Conservation (phyloP, 2,888 invertebrate species). For the Drosophila acutilabella region DNA sequence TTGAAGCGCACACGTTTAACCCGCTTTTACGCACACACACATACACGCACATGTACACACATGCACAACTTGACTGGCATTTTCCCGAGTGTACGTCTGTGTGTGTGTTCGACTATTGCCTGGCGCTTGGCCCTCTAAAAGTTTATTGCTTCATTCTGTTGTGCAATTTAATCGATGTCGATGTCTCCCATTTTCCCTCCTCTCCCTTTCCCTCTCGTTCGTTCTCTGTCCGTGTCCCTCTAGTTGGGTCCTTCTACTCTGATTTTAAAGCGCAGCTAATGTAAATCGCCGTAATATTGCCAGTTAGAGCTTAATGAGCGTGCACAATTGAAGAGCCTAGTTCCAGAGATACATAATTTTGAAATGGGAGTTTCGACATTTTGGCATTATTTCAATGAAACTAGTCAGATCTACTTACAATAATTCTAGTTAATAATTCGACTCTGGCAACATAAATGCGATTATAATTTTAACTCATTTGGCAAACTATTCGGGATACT, state of each 20-base stretch:
- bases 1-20: constrained; percentile 79
- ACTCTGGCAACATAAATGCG: constrained; percentile 10
- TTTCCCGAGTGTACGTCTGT: constrained; percentile 38
- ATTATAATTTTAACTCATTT: not conserved
- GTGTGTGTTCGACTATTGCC: constrained; percentile 39
- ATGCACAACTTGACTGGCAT: constrained; percentile 52
- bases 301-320: constrained; percentile 71
- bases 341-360: not conserved
- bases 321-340: constrained; percentile 54
- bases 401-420: constrained; percentile 7
- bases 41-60: constrained; percentile 23
- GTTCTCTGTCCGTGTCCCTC: not conserved
- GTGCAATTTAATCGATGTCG: constrained; percentile 77
- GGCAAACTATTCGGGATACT: not conserved
- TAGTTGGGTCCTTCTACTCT: constrained; percentile 23
- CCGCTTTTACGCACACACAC: constrained; percentile 71
- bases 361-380: constrained; percentile 6
- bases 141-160: constrained; percentile 79
- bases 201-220: not conserved
- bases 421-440: not conserved
- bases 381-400: constrained; percentile 7
- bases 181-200: constrained; percentile 29
- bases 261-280: constrained; percentile 76
- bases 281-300: constrained; percentile 73
- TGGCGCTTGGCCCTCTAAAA: constrained; percentile 69